Evolutionary conservation across 2,113 vertebrate species (phyloP).

Genomic region (Redunca redunca): DNA sequence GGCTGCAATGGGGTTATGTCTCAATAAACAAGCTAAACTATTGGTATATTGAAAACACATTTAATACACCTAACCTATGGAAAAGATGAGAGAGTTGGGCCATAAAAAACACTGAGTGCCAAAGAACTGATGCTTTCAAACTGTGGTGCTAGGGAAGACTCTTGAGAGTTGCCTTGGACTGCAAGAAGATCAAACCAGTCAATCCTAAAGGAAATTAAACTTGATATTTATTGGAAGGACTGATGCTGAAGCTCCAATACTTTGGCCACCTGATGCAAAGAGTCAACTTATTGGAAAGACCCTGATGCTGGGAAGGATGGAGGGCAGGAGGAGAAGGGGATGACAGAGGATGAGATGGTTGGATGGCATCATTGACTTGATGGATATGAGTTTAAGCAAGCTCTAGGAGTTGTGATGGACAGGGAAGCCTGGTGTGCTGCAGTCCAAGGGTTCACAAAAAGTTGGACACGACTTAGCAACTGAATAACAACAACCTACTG

Average conservation of each 20-base stretch:
- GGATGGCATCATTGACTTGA: not conserved
- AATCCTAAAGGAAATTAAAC: not conserved
- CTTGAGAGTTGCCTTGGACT: not conserved
- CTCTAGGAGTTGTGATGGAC: not conserved
- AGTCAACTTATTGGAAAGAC: not conserved
- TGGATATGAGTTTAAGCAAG: not conserved
- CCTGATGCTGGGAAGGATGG: not conserved
- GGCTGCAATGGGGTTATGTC: not conserved
- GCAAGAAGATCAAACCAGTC: not conserved
- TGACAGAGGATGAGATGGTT: not conserved
- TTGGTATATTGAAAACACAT: not conserved
- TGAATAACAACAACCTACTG: not conserved
- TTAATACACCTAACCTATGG: not conserved
- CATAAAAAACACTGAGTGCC: not conserved
- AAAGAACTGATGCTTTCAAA: not conserved
- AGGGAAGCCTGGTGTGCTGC: not conserved
- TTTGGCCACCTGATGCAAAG: not conserved
- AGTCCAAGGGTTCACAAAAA: not conserved
- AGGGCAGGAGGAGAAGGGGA: not conserved
- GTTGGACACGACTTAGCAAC: not conserved
- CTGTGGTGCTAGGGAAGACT: not conserved
- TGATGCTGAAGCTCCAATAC: not conserved
- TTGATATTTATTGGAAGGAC: not conserved
- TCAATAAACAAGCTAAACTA: not conserved
- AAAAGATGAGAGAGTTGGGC: not conserved